A percentile compares a stretch with the other conserved stretches of the same genome.
Evolutionary conservation across 2,797 vertebrate species (phyloP).

Genomic region (Fistularia tabacaria): DNA sequence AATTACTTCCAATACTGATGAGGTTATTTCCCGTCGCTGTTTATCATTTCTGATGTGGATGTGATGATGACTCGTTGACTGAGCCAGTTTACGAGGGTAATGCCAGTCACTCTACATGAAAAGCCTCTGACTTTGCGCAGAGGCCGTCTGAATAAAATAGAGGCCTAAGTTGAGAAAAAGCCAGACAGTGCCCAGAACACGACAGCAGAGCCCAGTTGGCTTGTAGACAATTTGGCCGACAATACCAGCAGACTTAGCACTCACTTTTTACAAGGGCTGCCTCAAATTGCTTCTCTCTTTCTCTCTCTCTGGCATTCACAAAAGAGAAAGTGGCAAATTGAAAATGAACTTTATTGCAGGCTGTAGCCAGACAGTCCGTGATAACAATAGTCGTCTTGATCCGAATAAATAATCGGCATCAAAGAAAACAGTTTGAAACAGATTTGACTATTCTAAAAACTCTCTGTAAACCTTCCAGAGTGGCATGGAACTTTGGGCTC

Average conservation of each 20-base stretch:
- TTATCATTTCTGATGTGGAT: slow-evolving; percentile 18
- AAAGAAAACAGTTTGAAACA: slow-evolving; percentile 62
- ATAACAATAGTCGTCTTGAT: slow-evolving; percentile 58
- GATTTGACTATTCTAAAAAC: slow-evolving; percentile 62
- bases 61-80: slow-evolving; percentile 35
- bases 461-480: slow-evolving; percentile 46
- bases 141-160: slow-evolving; percentile 54
- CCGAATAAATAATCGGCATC: slow-evolving; percentile 71
- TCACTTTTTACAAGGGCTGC: slow-evolving; percentile 72
- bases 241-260: slow-evolving; percentile 73
- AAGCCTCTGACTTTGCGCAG: slow-evolving; percentile 57
- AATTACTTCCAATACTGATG: slow-evolving; percentile 1
- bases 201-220: slow-evolving; percentile 71
- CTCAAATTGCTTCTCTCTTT: slow-evolving; percentile 71
- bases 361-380: slow-evolving; percentile 54
- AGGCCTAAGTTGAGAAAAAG: slow-evolving; percentile 59
- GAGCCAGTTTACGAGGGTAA: slow-evolving; percentile 42
- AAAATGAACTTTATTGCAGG: slow-evolving; percentile 70
- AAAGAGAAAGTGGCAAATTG: slow-evolving; percentile 65
- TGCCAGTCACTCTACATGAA: slow-evolving; percentile 41
- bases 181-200: slow-evolving; percentile 60
- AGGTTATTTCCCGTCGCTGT: slow-evolving; percentile 11
- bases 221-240: slow-evolving; percentile 73
- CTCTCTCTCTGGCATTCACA: slow-evolving; percentile 49
- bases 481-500: slow-evolving; percentile 55